A percentile compares a stretch with the other conserved stretches of the same genome.
phyloP scores from a whole-genome alignment of 1,140 invertebrate genomes.

The Pteromalus puparum region DNA sequence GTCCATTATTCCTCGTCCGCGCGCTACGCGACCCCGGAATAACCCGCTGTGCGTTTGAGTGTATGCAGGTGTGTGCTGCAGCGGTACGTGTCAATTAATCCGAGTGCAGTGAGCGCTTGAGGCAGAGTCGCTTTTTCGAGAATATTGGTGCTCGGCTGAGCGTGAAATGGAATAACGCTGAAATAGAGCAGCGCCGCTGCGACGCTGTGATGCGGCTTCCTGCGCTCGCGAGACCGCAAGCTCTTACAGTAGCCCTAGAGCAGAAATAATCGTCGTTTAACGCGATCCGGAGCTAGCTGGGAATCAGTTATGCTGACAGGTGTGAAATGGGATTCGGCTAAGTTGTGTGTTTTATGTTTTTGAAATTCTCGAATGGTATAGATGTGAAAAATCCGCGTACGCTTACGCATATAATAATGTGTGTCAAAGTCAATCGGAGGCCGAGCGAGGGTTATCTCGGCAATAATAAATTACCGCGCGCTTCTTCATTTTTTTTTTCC shows the following conservation, averaged over 20 bases:
- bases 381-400: not conserved
- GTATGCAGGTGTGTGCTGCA: not conserved
- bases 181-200: conserved; percentile 46
- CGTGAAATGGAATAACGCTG: conserved; percentile 54
- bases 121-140: conserved; percentile 43
- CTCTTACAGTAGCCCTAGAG: not conserved
- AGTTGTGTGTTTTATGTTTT: not conserved
- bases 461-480: conserved; percentile 11
- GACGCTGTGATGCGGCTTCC: not conserved
- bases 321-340: conserved; percentile 21
- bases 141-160: conserved; percentile 48
- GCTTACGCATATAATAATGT: not conserved
- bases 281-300: too few relatives aligned
- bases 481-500: not conserved
- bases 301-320: conserved; percentile 29
- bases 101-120: not conserved
- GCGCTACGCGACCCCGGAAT: not conserved
- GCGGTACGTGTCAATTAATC: conserved; percentile 38
- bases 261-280: not conserved
- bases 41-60: not conserved
- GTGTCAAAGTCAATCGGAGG: conserved; percentile 27
- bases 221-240: not conserved
- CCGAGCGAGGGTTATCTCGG: conserved; percentile 28
- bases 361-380: too few relatives aligned
- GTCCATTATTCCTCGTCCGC: conserved; percentile 31